Conservation (phyloP, 1,140 invertebrate genomes). For the Macrotrachela quadricornifera region DNA sequence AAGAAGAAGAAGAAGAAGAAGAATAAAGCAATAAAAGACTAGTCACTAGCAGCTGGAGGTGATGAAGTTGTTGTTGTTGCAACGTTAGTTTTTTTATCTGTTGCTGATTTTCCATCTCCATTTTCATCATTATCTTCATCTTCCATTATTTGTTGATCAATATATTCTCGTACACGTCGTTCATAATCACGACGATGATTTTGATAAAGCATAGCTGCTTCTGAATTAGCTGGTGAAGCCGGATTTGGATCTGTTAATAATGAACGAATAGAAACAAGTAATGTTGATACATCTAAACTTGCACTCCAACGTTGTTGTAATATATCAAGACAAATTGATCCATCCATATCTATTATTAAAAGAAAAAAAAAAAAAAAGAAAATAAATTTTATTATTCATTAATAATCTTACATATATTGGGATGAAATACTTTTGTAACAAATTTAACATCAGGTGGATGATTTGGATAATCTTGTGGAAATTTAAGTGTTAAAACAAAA, state of each 20-base stretch:
- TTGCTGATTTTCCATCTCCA: too few relatives aligned
- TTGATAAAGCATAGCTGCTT: constrained; percentile 70
- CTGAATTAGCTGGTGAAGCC: constrained; percentile 67
- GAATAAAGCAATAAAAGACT: too few relatives aligned
- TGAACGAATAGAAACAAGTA: constrained; percentile 78
- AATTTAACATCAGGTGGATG: constrained; percentile 73
- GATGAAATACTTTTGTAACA: constrained; percentile 75
- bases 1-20: too few relatives aligned
- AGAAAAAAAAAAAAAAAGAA: not conserved
- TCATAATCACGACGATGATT: constrained; percentile 41
- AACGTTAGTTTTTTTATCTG: too few relatives aligned
- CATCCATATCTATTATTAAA: constrained; percentile 60
- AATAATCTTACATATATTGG: constrained; percentile 37
- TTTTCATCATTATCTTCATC: too few relatives aligned
- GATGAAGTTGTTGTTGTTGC: too few relatives aligned
- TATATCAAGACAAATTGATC: constrained; percentile 85
- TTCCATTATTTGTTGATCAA: constrained; percentile 13
- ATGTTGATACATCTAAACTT: constrained; percentile 73
- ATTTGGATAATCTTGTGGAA: constrained; percentile 82
- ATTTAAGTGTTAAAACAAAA: constrained; percentile 64
- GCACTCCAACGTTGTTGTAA: constrained; percentile 93
- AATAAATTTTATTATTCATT: not conserved
- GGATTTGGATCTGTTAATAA: constrained; percentile 80
- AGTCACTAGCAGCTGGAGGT: too few relatives aligned
- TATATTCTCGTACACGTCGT: constrained; percentile 26